Conservation (phyloP, 2,113 vertebrate genomes). For the Leuciscus idus region DNA sequence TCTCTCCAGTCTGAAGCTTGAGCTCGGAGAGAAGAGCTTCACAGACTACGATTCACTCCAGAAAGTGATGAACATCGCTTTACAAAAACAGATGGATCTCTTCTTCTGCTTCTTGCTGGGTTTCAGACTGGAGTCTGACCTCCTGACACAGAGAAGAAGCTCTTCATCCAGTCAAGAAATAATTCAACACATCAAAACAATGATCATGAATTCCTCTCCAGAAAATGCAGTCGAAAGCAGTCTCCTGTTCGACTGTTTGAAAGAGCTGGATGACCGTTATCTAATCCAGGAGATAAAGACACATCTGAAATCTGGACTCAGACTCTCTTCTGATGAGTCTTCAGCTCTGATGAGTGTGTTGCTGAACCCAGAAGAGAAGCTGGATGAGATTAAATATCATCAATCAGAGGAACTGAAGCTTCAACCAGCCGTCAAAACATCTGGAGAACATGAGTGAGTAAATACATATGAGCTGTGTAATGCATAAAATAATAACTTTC, state of each 20-base stretch:
- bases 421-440: not conserved
- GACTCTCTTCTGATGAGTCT: not conserved
- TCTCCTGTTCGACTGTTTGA: not conserved
- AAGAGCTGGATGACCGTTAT: not conserved
- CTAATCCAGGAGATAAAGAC: not conserved
- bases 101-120: not conserved
- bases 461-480: not conserved
- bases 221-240: not conserved
- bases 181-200: not conserved
- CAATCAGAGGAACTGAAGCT: not conserved
- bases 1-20: not conserved
- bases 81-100: not conserved
- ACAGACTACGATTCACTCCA: rapidly evolving
- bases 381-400: not conserved
- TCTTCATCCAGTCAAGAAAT: not conserved
- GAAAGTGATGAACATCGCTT: not conserved
- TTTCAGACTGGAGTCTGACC: not conserved
- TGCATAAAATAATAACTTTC: not conserved
- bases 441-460: not conserved
- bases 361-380: not conserved
- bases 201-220: not conserved
- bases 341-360: not conserved
- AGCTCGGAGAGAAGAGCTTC: rapidly evolving
- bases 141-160: not conserved
- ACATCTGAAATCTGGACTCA: not conserved